Conservation (phyloP, 2,113 vertebrate genomes). For the Otus sunia region DNA sequence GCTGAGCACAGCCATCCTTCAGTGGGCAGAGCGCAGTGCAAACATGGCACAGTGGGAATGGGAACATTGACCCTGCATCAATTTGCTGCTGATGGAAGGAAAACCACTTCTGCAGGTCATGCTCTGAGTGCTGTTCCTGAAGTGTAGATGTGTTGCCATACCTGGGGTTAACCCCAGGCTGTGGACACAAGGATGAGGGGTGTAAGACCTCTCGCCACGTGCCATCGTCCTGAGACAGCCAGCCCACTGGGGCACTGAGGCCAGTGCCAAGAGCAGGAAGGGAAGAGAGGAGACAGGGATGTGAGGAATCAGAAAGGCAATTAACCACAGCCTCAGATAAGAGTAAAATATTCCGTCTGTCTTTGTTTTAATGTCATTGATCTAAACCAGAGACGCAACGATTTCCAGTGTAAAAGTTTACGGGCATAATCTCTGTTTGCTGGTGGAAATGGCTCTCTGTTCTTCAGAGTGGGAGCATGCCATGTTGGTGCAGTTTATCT, state of each 20-base stretch:
- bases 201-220: neutral
- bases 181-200: fast-evolving
- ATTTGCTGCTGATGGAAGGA: neutral
- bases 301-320: neutral
- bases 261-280: neutral
- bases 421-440: neutral
- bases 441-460: neutral
- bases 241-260: neutral
- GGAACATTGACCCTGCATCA: neutral
- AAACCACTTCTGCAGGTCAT: neutral
- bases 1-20: neutral
- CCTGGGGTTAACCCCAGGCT: neutral
- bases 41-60: fast-evolving
- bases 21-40: neutral
- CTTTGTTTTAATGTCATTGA: constrained; percentile 28
- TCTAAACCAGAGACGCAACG: neutral
- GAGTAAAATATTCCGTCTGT: neutral
- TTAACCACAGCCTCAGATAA: constrained; percentile 21
- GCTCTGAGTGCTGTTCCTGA: neutral
- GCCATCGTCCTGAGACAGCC: neutral
- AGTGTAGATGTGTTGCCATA: neutral
- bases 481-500: constrained; percentile 18
- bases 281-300: neutral
- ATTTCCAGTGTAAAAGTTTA: constrained; percentile 37
- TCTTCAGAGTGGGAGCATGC: neutral